A percentile compares a stretch with the other conserved stretches of the same genome.
phyloP scores from a whole-genome alignment of 2,888 invertebrate genomes.

The Ectemnius continuus region DNA sequence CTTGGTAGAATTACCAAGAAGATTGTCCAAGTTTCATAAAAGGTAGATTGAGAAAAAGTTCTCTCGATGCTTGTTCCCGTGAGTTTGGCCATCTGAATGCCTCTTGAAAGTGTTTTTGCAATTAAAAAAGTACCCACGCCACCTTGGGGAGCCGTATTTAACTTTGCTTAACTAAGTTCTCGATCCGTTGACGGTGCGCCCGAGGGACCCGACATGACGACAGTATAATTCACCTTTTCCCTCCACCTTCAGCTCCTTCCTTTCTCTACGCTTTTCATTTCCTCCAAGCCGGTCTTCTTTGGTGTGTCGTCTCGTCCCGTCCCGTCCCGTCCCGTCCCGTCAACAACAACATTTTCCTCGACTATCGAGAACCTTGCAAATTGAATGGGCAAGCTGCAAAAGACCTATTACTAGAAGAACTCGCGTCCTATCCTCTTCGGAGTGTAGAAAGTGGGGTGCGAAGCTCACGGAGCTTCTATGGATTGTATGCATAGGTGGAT shows the following conservation, averaged over 20 bases:
- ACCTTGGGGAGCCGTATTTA: slow-evolving; percentile 76
- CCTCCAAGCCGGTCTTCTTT: neutral
- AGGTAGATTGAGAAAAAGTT: too few relatives aligned
- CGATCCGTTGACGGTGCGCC: slow-evolving; percentile 74
- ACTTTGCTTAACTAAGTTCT: slow-evolving; percentile 77
- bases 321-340: neutral
- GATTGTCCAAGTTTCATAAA: too few relatives aligned
- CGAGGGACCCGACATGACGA: slow-evolving; percentile 68
- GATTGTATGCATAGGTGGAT: too few relatives aligned
- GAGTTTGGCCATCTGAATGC: slow-evolving; percentile 11
- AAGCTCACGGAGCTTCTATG: too few relatives aligned
- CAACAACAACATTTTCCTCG: neutral
- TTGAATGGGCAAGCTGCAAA: too few relatives aligned
- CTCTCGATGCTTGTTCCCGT: too few relatives aligned
- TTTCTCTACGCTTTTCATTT: slow-evolving; percentile 18
- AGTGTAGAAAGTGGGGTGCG: too few relatives aligned
- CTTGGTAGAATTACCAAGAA: too few relatives aligned
- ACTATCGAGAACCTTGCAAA: neutral
- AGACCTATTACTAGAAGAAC: too few relatives aligned
- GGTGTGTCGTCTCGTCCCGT: neutral
- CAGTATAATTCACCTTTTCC: slow-evolving; percentile 66
- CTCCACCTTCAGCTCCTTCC: slow-evolving; percentile 22
- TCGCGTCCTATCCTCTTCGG: too few relatives aligned
- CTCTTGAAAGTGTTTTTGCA: slow-evolving; percentile 73
- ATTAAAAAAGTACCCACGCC: slow-evolving; percentile 73